Percentiles rank a stretch among this genome's conserved stretches.
Conservation (phyloP, 1,140 invertebrate genomes). For the Drosophila navojoa region DNA sequence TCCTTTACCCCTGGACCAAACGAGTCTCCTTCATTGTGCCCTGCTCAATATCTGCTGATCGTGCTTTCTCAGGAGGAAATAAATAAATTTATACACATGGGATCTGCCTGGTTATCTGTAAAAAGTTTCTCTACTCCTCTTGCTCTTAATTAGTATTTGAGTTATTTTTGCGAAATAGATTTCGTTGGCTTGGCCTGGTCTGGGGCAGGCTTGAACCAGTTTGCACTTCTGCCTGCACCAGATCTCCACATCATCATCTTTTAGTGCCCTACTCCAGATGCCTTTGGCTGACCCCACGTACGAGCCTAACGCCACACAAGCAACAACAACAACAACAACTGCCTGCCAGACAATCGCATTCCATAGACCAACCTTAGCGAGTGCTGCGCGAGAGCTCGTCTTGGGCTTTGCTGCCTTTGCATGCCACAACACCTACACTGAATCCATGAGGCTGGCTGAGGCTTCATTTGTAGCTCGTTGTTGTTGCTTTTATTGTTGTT, state of each 20-base stretch:
- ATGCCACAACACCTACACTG: conserved; percentile 79
- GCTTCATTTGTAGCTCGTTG: conserved; percentile 34
- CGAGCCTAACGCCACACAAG: conserved; percentile 46
- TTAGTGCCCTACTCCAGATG: conserved; percentile 52
- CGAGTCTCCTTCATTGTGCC: no score
- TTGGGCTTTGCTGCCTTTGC: conserved; percentile 33
- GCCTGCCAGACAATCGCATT: conserved; percentile 60
- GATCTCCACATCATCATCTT: conserved; percentile 52
- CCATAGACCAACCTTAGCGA: conserved; percentile 50
- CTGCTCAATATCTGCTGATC: neutral
- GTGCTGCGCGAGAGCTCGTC: conserved; percentile 18
- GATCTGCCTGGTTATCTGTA: neutral
- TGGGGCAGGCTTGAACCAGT: conserved; percentile 26
- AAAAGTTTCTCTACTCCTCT: neutral
- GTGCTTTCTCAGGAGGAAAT: no score
- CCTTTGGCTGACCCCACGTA: conserved; percentile 71
- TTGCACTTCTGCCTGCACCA: conserved; percentile 44
- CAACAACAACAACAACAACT: conserved; percentile 15
- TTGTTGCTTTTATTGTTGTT: conserved; percentile 46
- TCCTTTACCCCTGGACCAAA: no score
- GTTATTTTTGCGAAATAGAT: conserved; percentile 7
- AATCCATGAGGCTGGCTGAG: conserved; percentile 43
- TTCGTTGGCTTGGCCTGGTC: neutral
- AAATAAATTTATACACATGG: neutral
- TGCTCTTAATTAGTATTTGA: conserved; percentile 16